Evolutionary conservation across 2,113 vertebrate species (phyloP).

Genomic region (Caloenas nicobarica): DNA sequence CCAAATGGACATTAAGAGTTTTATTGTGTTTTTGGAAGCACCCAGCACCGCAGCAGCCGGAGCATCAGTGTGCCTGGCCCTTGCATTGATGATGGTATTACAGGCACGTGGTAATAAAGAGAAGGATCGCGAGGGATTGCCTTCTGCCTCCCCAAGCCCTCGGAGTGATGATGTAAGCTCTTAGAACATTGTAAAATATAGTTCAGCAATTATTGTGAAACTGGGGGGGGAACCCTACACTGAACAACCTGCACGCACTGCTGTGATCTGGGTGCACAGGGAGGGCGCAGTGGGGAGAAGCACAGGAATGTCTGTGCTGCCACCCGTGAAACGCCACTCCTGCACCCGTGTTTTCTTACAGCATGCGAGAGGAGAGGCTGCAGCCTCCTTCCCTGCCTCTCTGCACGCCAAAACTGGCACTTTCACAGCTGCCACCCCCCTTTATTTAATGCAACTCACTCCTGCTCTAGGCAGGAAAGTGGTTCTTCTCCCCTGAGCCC

Average conservation of each 20-base stretch:
- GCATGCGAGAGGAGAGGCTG: not conserved
- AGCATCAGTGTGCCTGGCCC: not conserved
- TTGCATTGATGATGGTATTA: not conserved
- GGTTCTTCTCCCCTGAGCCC: not conserved
- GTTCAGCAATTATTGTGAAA: not conserved
- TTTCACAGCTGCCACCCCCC: not conserved
- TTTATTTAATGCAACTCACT: not conserved
- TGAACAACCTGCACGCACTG: rapidly evolving
- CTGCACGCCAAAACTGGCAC: too few species aligned
- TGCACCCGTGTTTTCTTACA: not conserved
- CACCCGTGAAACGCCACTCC: rapidly evolving
- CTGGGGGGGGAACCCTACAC: not conserved
- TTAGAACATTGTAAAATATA: not conserved
- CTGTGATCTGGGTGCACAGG: not conserved
- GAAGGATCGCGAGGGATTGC: not conserved
- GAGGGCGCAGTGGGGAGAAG: rapidly evolving
- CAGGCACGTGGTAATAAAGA: not conserved
- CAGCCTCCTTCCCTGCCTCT: not conserved
- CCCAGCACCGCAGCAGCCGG: rapidly evolving
- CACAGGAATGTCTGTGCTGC: rapidly evolving
- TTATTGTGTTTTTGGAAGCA: not conserved
- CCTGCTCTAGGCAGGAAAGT: not conserved
- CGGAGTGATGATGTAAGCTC: rapidly evolving
- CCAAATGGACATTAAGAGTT: not conserved
- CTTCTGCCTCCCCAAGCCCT: not conserved